These are phyloP conservation scores for Hemibagrus wyckioides DNA, from an alignment of 2,113 vertebrate genomes.

Conservation along the genomic window DNA sequence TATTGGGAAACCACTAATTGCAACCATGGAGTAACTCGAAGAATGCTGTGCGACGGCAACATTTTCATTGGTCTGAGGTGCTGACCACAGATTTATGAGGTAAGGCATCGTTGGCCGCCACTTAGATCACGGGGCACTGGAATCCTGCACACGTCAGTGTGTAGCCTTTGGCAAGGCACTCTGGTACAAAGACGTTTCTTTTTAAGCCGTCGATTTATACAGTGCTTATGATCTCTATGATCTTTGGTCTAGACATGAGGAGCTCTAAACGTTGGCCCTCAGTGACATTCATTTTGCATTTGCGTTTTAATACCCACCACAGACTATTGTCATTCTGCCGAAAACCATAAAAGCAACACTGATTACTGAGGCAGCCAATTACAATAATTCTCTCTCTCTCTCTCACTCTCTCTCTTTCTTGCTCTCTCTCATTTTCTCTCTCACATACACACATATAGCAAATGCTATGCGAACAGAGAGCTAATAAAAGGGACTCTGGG, in stretches of 20 bases:
- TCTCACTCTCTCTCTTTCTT: not conserved
- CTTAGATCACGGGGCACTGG: conserved; percentile 53
- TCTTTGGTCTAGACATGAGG: conserved; percentile 65
- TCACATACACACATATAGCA: not conserved
- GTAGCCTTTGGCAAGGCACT: conserved; percentile 57
- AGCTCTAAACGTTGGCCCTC: conserved; percentile 61
- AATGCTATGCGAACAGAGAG: conserved; percentile 32
- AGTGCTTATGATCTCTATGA: conserved; percentile 58
- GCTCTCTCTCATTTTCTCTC: not conserved
- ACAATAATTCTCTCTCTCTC: conserved; percentile 41
- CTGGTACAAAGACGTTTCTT: conserved; percentile 51
- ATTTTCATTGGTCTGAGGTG: conserved; percentile 69
- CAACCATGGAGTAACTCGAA: conserved; percentile 65
- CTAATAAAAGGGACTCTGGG: conserved; percentile 59
- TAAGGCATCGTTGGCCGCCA: conserved; percentile 56
- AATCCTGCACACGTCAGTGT: conserved; percentile 56
- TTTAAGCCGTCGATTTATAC: conserved; percentile 60
- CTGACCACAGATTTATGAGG: conserved; percentile 70
- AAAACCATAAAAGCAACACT: conserved; percentile 56
- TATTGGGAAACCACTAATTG: conserved; percentile 74
- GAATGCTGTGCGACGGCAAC: conserved; percentile 61
- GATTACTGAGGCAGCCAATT: conserved; percentile 45
- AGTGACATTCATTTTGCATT: conserved; percentile 52
- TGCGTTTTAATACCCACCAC: conserved; percentile 56
- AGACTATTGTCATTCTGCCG: conserved; percentile 54